Conservation (phyloP, 2,797 vertebrate genomes). For the Periophthalmus magnuspinnatus region DNA sequence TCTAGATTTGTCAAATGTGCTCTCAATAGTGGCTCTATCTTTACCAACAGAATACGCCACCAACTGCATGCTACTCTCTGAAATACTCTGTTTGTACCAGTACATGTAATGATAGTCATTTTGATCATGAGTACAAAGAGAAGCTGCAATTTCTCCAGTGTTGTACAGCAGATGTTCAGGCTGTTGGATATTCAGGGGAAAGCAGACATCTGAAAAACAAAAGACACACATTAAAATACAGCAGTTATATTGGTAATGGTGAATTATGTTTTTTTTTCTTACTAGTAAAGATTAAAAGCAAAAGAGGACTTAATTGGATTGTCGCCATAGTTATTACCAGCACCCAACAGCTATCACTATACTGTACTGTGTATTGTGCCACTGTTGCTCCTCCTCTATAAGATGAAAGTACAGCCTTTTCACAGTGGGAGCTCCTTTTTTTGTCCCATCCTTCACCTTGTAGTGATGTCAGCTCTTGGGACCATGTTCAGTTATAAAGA, state of each 20-base stretch:
- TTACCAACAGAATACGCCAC: conserved; percentile 22
- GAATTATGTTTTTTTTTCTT: conserved; percentile 12
- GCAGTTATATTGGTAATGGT: not conserved
- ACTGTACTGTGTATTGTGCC: no score
- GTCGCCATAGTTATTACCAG: no score
- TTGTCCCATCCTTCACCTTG: no score
- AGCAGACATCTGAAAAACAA: conserved; percentile 18
- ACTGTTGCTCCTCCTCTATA: no score
- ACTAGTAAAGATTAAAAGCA: conserved; percentile 27
- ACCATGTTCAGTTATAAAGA: no score
- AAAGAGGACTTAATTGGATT: not conserved
- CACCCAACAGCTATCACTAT: no score
- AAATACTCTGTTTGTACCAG: conserved; percentile 36
- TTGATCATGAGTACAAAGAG: conserved; percentile 56
- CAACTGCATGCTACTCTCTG: conserved; percentile 20
- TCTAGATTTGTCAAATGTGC: conserved; percentile 37
- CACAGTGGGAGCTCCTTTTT: no score
- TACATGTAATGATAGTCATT: conserved; percentile 35
- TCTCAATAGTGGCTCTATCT: not conserved
- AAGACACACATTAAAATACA: not conserved
- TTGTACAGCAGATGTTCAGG: not conserved
- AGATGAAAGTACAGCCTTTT: no score
- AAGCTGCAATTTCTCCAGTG: conserved; percentile 3
- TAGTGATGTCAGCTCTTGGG: no score
- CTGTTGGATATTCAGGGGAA: conserved; percentile 42